These are phyloP conservation scores for Nymphicus hollandicus DNA, from an alignment of 2,113 vertebrate genomes.

Conservation along the genomic window DNA sequence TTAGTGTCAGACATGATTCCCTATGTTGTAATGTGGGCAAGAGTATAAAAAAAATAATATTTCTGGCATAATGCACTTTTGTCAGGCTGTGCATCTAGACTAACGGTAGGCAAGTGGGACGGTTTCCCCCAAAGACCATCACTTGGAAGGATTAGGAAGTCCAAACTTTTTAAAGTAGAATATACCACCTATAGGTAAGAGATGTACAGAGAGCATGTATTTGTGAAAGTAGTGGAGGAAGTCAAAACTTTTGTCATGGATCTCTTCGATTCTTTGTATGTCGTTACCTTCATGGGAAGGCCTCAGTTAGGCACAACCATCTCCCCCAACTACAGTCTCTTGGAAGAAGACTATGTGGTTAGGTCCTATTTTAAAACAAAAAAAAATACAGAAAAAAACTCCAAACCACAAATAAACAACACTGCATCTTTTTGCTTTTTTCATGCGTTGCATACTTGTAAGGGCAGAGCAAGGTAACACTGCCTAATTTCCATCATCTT, in stretches of 20 bases:
- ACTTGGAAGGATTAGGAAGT: not conserved
- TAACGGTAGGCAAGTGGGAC: not conserved
- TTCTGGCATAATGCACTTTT: not conserved
- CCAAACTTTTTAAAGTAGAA: not conserved
- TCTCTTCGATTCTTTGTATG: not conserved
- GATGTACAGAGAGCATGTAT: accelerated
- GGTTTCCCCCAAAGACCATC: not conserved
- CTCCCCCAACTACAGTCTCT: not conserved
- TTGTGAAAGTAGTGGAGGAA: not conserved
- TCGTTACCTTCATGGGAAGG: not conserved
- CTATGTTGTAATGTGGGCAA: not conserved
- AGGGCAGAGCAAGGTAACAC: not conserved
- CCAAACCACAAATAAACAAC: not conserved
- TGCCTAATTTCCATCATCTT: not conserved
- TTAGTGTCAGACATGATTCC: not conserved
- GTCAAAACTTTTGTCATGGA: not conserved
- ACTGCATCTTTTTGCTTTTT: not conserved
- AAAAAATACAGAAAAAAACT: not conserved
- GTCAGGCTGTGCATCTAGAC: not conserved
- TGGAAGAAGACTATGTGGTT: not conserved
- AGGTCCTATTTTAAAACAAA: not conserved
- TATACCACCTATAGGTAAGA: not conserved
- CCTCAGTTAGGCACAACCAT: not conserved
- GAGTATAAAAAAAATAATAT: not conserved
- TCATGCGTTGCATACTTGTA: not conserved